phyloP scores from a whole-genome alignment of 2,888 invertebrate species.

The Criorhina ranunculi region DNA sequence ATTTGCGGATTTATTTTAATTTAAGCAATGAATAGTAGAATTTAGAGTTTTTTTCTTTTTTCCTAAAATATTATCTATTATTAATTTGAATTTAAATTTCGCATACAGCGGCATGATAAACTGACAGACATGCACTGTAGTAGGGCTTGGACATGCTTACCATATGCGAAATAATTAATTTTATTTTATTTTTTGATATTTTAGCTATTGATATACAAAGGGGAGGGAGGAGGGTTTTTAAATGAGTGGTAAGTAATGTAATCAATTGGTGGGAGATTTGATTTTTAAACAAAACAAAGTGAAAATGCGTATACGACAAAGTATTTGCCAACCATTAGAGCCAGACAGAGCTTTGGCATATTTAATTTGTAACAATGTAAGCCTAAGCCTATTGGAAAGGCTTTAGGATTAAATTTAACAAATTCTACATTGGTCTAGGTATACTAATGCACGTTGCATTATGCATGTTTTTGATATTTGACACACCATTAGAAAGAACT shows the following conservation, averaged over 20 bases:
- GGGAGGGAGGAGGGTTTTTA: not conserved
- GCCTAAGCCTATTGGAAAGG: too few relatives aligned
- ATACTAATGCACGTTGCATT: too few relatives aligned
- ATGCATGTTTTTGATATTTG: too few relatives aligned
- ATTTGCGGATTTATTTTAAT: constrained; percentile 19
- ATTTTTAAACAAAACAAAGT: not conserved
- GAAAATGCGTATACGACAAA: constrained; percentile 18
- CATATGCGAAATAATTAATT: constrained; percentile 41
- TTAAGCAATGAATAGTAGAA: constrained; percentile 5
- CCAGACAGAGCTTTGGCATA: too few relatives aligned
- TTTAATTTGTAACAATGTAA: too few relatives aligned
- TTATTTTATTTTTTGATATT: constrained; percentile 35
- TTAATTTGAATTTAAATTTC: constrained; percentile 19
- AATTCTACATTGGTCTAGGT: too few relatives aligned
- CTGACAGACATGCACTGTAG: constrained; percentile 42
- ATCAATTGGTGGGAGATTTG: constrained; percentile 8
- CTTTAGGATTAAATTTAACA: too few relatives aligned
- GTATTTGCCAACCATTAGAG: too few relatives aligned
- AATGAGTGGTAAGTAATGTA: constrained; percentile 25
- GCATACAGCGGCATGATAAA: constrained; percentile 64
- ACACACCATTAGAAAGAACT: too few relatives aligned
- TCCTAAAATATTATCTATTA: not conserved
- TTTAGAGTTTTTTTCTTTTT: not conserved
- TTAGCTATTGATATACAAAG: too few relatives aligned
- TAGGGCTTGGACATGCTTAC: constrained; percentile 57